phyloP scores from a whole-genome alignment of 2,797 vertebrate species.

The Clarias pachynema region DNA sequence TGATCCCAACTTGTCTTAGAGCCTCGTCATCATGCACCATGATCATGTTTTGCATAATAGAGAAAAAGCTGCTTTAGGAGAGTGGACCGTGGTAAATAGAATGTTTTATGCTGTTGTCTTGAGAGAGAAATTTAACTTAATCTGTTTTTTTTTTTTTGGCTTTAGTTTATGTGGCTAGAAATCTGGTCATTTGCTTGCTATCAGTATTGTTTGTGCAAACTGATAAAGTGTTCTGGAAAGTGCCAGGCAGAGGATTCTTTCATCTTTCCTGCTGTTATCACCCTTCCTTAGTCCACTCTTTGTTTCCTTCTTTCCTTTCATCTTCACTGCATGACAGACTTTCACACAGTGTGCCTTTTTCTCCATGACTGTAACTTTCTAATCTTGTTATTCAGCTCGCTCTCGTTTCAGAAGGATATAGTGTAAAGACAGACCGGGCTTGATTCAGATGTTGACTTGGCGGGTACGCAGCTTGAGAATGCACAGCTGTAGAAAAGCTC shows the following conservation, averaged over 20 bases:
- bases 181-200: not conserved
- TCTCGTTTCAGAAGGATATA: not conserved
- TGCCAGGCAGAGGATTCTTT: not conserved
- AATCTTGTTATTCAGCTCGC: constrained; percentile 17
- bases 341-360: constrained; percentile 1
- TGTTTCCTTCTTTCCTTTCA: not conserved
- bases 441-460: not conserved
- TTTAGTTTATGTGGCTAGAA: not conserved
- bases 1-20: not conserved
- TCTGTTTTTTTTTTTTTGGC: not conserved
- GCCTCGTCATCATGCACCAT: not conserved
- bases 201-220: not conserved
- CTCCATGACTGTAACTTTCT: not conserved
- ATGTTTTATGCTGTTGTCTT: not conserved
- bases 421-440: not conserved
- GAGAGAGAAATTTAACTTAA: not conserved
- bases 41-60: not conserved
- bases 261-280: constrained; percentile 4
- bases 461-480: not conserved
- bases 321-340: not conserved
- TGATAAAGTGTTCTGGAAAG: not conserved
- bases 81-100: not conserved
- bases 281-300: not conserved
- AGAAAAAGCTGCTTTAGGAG: not conserved
- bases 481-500: not conserved